Evolutionary conservation across 2,113 vertebrate species (phyloP), one percentile per base, ranked within the genome.

Genomic region (Anolis carolinensis): DNA sequence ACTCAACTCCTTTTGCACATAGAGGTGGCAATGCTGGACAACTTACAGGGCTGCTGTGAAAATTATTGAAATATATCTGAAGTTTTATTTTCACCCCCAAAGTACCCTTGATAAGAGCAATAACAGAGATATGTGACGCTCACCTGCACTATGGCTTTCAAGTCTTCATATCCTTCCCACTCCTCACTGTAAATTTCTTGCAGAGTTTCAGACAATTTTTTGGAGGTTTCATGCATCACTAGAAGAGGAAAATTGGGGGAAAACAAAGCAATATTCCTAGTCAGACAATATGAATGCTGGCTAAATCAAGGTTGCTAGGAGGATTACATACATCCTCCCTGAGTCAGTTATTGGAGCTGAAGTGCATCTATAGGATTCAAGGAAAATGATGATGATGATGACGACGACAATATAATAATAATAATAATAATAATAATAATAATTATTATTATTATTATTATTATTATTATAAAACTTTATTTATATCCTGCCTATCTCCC

Each of bases 141-240:
- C 90, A 99, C 98, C 88, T 95, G 96, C 7, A 98, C 96, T 30
- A 98, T 97, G 91, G 93, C 94, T 78, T 95, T 96, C 44, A 99
- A 92, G 48, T 98, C 97, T 65, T 96, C 96, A 30, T 96, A 96
- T 13, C 97, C 98, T 0, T 95, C 96, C 98, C 98, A 99, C 2
- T 97, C 96, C 0, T 79, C 30, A 83, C 96, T 98, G 92, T 99
- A 99, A 71, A 97, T 95, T 50, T 98, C 98, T 89, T 97, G 97
- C 89, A 99, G 94, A 0, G 98, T 98, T 89, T 98, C 97, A 1
- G 97, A 96, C 39, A 99, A 95, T 73, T 93, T 97, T 88, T 97
- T 97, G 0, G 98, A 99, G 65, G 97, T 97, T 86, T 99, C 98
- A 59, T 97, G 97, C 98, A 99, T 99, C 89, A 96, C 98, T 99